These are phyloP conservation scores for Xestia ashworthii DNA, from an alignment of 2,888 invertebrate genomes.

Conservation along the genomic window DNA sequence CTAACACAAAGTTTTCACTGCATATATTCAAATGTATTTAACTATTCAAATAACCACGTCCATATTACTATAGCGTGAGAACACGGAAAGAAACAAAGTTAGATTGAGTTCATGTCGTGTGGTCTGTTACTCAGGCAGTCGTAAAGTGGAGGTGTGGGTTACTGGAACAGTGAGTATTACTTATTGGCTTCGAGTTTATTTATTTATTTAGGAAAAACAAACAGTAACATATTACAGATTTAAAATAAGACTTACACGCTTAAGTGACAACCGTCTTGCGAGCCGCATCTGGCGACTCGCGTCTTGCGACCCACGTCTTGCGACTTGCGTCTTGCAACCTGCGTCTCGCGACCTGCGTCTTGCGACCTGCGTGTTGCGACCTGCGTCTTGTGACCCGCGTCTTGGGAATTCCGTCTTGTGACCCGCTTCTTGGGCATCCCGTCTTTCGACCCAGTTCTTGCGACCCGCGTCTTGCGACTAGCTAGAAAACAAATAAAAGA, in stretches of 20 bases:
- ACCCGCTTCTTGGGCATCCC: background rate
- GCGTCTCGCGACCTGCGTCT: background rate
- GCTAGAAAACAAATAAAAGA: no score
- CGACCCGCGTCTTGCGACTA: no score
- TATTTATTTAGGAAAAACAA: no score
- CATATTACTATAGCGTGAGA: constrained; percentile 57
- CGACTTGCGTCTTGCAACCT: background rate
- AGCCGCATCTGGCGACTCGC: background rate
- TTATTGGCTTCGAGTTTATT: background rate
- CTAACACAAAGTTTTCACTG: constrained; percentile 19
- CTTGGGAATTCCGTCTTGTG: background rate
- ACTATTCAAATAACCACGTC: constrained; percentile 44
- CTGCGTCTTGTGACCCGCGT: background rate
- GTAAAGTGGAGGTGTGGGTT: background rate
- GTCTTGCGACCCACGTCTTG: background rate
- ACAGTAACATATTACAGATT: no score
- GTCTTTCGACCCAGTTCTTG: no score
- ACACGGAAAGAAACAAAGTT: constrained; percentile 72
- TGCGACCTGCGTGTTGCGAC: background rate
- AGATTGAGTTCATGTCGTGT: constrained; percentile 80
- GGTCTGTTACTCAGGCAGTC: constrained; percentile 70
- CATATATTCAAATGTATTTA: constrained; percentile 39
- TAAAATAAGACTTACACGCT: no score
- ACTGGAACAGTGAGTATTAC: background rate
- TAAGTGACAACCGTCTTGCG: background rate